A percentile compares a stretch with the other conserved stretches of the same genome.
phyloP scores from a whole-genome alignment of 1,140 invertebrate genomes.

The Manduca sexta region DNA sequence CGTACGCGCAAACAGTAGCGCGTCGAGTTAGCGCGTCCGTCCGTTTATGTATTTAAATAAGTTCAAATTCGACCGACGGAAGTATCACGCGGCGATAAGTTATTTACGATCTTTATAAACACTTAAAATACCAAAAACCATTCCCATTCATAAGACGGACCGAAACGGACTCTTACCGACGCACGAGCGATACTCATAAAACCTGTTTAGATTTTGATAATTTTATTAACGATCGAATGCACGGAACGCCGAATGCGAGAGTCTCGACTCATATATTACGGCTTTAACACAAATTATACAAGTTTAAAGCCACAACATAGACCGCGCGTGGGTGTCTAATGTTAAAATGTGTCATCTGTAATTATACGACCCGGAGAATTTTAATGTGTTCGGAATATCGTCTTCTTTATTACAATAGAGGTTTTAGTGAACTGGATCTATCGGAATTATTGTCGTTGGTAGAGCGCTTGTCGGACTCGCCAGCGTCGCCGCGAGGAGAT shows the following conservation, averaged over 20 bases:
- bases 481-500: conserved; percentile 33
- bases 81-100: conserved; percentile 67
- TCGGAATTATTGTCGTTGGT: conserved; percentile 41
- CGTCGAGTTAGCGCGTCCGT: conserved; percentile 33
- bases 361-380: conserved; percentile 66
- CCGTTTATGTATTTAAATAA: conserved; percentile 57
- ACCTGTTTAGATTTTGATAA: conserved; percentile 73
- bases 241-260: conserved; percentile 48
- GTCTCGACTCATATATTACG: conserved; percentile 68
- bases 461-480: no score
- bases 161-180: conserved; percentile 41
- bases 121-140: conserved; percentile 68
- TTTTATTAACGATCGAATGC: conserved; percentile 70
- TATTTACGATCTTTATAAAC: conserved; percentile 67
- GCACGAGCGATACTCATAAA: conserved; percentile 58
- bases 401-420: conserved; percentile 66
- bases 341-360: conserved; percentile 70
- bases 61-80: conserved; percentile 62
- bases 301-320: conserved; percentile 67
- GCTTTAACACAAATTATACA: conserved; percentile 72
- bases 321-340: conserved; percentile 63
- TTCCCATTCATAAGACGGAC: conserved; percentile 68
- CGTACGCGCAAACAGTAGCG: conserved; percentile 46
- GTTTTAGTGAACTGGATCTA: conserved; percentile 51
- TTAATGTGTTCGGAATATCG: conserved; percentile 66